Evolutionary conservation across 2,797 vertebrate genomes (phyloP), one percentile per base, ranked within the genome.

Genomic region (Stomatorhinus walkeri): DNA sequence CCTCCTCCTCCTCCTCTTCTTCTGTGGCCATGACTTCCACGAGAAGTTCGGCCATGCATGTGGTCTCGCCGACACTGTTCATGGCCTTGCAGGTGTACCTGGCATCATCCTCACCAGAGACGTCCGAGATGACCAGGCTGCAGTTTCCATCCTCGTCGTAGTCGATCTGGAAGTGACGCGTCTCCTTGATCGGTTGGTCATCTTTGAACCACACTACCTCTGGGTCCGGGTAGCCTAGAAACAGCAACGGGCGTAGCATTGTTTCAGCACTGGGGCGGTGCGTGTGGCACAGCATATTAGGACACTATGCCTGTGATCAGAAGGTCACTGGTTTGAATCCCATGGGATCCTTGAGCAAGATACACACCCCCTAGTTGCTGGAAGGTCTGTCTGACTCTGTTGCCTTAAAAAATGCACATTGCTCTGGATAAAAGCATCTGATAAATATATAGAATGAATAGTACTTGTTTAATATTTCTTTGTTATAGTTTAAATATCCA

Each of bases 181-280:
- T 99, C 94, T 99, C 98, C 92, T 98, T 98, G 94, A 99, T 99
- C 0, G 98, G 98, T 90, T 98, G 97, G 0, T 98, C 97, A 0
- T 99, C 98, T 94, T 98, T 99, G 94, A 97, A 99, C 98, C 98
- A 99, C 89, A 99, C 97, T 72, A 99, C 98, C 94, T 99, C 98
- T 0, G 98, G 98, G 92, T 99, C 98, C 0, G 98, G 98, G 89
- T 96, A 98, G 85, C 98, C 98, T 99, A 93, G 10, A 36, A 22
- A 43, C 9, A 89, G 43, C n/a, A 49, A 76, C 7, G 49, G 68
- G 24, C 6, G 9, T 36, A 2, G 52, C 48, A 24, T 54, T 85
- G 32, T 16, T 36, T 54, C 84, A 32, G 46, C 49, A 52, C 48
- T 24, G 46, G 83, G 46, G 4, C 2, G 22, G 43, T 10, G 49